Percentiles rank a stretch among this genome's conserved stretches.
Evolutionary conservation across 2,113 vertebrate species (phyloP).

Genomic region (Herpailurus yagouaroundi): DNA sequence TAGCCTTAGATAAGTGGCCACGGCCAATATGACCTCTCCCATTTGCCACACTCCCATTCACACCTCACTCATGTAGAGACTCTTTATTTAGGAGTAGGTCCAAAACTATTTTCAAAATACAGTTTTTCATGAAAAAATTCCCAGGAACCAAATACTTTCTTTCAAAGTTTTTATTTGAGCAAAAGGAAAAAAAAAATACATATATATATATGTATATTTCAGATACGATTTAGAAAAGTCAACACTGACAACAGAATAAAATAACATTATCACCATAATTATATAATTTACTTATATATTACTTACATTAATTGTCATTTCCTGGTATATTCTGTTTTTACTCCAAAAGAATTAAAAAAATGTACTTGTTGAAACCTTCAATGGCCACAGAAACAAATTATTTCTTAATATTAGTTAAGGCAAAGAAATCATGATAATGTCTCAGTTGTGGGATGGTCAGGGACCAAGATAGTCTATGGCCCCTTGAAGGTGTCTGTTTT

Average conservation of each 20-base stretch:
- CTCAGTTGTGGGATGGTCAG: neutral
- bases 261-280: neutral
- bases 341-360: neutral
- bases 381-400: neutral
- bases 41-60: neutral
- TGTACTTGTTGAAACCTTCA: neutral
- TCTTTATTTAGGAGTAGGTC: slow-evolving; percentile 1
- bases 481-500: neutral
- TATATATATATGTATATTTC: neutral
- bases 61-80: neutral
- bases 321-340: neutral
- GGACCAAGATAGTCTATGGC: neutral
- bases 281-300: neutral
- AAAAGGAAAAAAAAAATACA: neutral
- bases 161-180: slow-evolving; percentile 66
- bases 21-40: neutral
- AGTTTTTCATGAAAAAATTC: neutral
- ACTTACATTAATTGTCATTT: neutral
- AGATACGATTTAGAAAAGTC: neutral
- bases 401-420: neutral
- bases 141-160: slow-evolving; percentile 8
- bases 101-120: slow-evolving; percentile 40
- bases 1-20: neutral
- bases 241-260: neutral
- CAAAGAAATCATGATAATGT: slow-evolving; percentile 11